phyloP scores from a whole-genome alignment of 1,140 invertebrate genomes.

The Tribolium castaneum region DNA sequence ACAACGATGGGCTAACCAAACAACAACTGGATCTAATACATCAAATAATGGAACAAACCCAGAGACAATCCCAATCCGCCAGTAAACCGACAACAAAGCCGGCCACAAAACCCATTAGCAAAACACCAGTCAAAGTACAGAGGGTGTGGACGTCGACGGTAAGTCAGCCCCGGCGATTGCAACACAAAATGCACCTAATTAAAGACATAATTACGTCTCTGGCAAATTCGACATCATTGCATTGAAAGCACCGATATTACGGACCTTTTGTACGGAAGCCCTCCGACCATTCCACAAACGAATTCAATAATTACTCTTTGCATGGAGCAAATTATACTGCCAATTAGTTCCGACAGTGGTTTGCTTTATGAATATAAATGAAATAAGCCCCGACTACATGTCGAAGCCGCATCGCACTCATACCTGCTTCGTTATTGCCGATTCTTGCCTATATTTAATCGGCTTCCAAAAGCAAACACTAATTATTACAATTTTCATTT shows the following conservation, averaged over 20 bases:
- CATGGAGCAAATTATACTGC: constrained; percentile 39
- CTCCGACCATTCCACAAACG: constrained; percentile 32
- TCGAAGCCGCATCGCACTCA: constrained; percentile 3
- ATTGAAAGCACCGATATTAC: background rate
- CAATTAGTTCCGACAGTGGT: constrained; percentile 41
- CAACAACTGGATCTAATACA: constrained; percentile 81
- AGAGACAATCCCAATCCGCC: constrained; percentile 65
- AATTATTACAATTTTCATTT: background rate
- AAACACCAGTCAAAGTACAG: constrained; percentile 57
- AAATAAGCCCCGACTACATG: constrained; percentile 22
- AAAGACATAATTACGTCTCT: background rate
- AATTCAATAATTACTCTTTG: constrained; percentile 40
- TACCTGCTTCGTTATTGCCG: constrained; percentile 3
- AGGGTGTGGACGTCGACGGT: constrained; percentile 48
- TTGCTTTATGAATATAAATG: constrained; percentile 45
- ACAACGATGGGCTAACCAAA: constrained; percentile 76
- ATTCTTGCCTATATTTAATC: constrained; percentile 17
- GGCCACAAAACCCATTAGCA: constrained; percentile 55
- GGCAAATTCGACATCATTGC: background rate
- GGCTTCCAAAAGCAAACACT: background rate
- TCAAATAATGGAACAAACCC: constrained; percentile 81
- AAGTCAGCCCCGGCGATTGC: constrained; percentile 30
- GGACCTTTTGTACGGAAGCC: background rate
- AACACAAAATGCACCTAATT: constrained; percentile 6
- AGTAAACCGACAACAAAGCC: constrained; percentile 56